Evolutionary conservation across 53 echinoderm and acorn worm species (phyloP), one percentile per base, ranked within the genome.

Genomic region (Crossaster papposus): DNA sequence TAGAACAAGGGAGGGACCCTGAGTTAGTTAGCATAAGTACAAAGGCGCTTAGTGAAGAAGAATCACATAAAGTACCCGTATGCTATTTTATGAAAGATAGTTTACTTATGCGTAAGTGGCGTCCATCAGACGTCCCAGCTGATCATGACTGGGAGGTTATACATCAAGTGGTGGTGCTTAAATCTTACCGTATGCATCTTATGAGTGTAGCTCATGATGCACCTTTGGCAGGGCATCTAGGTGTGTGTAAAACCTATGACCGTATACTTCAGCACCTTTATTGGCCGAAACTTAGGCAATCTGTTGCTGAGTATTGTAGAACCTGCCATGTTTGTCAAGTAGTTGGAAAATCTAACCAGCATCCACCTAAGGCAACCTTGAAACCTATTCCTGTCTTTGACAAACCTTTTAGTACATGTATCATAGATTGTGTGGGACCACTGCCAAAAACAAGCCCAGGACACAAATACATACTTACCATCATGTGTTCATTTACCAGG

Each of bases 341-440:
- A 63, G 83, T 83, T 55, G 95, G 93, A 0, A 91, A 92, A 26
- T 92, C 91, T n/a, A 89, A 93, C 38, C 90, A 90, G 44, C 79
- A 91, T 35, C 90, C 88, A 30, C 89, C 91, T 30, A 31, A 70
- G 24, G 92, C 92, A 15, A 88, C 88, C 12, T 62, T 95, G 29
- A 88, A 73, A 54, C 92, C 91, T 17, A 93, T 91, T 23, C 95
- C 95, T 10, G 90, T 90, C 17, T 88, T 93, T 64, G 93, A 87
- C 70, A 92, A 92, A 51, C 95, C 95, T 9, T 95, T 95, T 88
- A 81, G 89, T 63, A 90, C 74, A 64, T 85, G 93, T 9, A 89
- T 93, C 26, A 79, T 95, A 5, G 95, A 93, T 76, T 95, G 95
- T 74, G 90, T 95, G 18, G 93, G 95, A 18, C 93, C 95, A 38